phyloP scores from a whole-genome alignment of 53 echinoderm and acorn worm species.

The Echinometra lucunter region DNA sequence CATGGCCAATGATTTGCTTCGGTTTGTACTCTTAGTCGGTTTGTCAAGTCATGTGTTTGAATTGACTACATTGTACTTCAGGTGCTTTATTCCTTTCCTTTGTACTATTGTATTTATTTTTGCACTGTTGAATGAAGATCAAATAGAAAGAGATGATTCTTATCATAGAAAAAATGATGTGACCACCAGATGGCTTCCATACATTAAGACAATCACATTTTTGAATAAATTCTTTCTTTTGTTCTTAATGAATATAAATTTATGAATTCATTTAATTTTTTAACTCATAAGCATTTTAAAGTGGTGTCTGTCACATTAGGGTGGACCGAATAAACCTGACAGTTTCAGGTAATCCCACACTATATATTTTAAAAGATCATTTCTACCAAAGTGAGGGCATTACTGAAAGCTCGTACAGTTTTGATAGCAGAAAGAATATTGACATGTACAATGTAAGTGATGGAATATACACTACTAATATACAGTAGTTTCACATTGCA shows the following conservation, averaged over 20 bases:
- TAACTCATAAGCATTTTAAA: neutral
- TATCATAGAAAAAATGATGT: neutral
- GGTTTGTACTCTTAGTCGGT: conserved; percentile 27
- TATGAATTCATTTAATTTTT: neutral
- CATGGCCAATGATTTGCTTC: conserved; percentile 28
- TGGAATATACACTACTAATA: no score
- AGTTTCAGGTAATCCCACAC: no score
- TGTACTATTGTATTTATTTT: conserved; percentile 33
- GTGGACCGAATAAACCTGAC: neutral
- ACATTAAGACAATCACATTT: neutral
- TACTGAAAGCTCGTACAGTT: no score
- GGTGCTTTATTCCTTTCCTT: conserved; percentile 14
- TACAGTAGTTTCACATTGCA: no score
- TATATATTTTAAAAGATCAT: no score
- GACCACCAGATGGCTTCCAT: neutral
- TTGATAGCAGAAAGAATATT: no score
- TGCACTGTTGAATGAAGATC: conserved; percentile 41
- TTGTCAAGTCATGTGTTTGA: conserved; percentile 46
- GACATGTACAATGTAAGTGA: no score
- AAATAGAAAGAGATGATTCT: conserved; percentile 38
- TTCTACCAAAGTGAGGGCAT: no score
- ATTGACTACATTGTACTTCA: conserved; percentile 53
- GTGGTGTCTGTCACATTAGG: neutral
- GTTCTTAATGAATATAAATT: neutral
- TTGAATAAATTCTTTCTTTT: neutral